Evolutionary conservation across 2,888 invertebrate genomes (phyloP).

Genomic region (Melanophora roralis): DNA sequence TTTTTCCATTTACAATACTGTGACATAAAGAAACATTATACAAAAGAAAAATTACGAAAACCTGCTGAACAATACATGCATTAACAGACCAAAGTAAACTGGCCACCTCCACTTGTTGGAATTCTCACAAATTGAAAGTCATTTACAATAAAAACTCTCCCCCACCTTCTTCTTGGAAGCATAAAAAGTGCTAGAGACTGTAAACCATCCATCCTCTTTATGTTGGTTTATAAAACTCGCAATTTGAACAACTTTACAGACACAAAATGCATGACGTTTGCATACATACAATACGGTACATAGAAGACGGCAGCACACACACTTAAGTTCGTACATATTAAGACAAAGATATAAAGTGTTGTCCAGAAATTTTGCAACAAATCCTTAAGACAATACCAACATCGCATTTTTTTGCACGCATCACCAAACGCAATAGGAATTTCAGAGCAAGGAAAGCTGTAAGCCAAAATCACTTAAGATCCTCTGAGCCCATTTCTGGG

Average conservation of each 20-base stretch:
- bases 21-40: neutral
- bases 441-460: too few species aligned
- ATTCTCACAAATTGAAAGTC: slow-evolving; percentile 31
- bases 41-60: slow-evolving; percentile 16
- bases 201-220: neutral
- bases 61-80: neutral
- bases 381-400: slow-evolving; percentile 7
- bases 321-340: neutral
- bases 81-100: neutral
- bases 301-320: neutral
- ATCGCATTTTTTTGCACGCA: neutral
- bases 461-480: too few species aligned
- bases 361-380: slow-evolving; percentile 44
- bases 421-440: too few species aligned
- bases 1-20: too few species aligned
- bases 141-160: slow-evolving; percentile 10
- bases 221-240: neutral
- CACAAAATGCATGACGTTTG: slow-evolving; percentile 2
- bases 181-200: slow-evolving; percentile 10
- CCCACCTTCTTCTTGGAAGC: neutral
- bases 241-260: slow-evolving; percentile 11
- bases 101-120: slow-evolving; percentile 24
- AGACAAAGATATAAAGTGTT: neutral
- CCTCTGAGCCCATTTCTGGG: too few species aligned
- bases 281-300: neutral